Evolutionary conservation across 1,140 invertebrate species (phyloP).

Genomic region (Drosophila funebris): DNA sequence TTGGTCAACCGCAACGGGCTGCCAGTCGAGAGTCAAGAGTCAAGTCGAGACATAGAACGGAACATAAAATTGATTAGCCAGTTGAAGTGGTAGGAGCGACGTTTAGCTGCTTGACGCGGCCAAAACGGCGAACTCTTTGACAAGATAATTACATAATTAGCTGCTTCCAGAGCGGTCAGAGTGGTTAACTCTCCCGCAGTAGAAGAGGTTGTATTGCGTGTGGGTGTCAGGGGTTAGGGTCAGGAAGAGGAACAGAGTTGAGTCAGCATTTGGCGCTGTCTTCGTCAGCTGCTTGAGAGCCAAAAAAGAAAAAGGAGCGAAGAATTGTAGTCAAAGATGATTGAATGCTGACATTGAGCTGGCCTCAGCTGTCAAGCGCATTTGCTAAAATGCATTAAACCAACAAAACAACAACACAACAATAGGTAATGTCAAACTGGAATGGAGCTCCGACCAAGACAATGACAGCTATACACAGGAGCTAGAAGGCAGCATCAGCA

Average conservation of each 20-base stretch:
- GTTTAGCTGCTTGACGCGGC: constrained; percentile 61
- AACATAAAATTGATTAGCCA: constrained; percentile 66
- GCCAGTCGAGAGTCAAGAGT: constrained; percentile 3
- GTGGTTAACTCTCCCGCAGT: constrained; percentile 1
- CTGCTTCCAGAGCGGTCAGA: constrained; percentile 46
- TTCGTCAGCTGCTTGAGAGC: constrained; percentile 37
- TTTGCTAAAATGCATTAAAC: constrained; percentile 76
- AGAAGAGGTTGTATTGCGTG: background rate
- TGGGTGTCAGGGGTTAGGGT: background rate
- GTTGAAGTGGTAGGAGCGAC: constrained; percentile 8
- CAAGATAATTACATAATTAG: constrained; percentile 80
- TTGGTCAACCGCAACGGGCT: constrained; percentile 75
- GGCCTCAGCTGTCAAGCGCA: constrained; percentile 73
- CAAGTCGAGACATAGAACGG: constrained; percentile 7
- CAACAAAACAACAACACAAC: constrained; percentile 35
- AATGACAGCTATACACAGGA: constrained; percentile 33
- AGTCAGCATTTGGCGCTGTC: background rate
- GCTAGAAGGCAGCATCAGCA: background rate
- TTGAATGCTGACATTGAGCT: constrained; percentile 50
- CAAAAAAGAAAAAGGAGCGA: constrained; percentile 15
- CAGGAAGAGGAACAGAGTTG: background rate
- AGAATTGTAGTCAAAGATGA: constrained; percentile 26
- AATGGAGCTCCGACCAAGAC: constrained; percentile 29
- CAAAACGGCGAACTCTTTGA: constrained; percentile 31
- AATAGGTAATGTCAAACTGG: constrained; percentile 26